phyloP scores from a whole-genome alignment of 2,113 vertebrate genomes.

The Macrotus californicus region DNA sequence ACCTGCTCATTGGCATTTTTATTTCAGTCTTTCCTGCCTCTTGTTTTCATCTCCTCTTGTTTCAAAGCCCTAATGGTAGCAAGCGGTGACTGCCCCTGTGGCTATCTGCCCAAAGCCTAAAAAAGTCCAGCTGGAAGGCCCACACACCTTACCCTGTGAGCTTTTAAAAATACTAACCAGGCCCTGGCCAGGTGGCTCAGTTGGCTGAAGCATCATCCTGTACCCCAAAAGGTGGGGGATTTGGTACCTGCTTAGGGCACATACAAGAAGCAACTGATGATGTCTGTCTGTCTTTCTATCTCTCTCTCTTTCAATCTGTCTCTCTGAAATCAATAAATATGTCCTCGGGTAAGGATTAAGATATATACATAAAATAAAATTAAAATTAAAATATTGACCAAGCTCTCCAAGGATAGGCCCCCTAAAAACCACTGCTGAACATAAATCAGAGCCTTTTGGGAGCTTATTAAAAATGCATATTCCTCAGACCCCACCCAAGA shows the following conservation, averaged over 20 bases:
- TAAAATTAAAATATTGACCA: not conserved
- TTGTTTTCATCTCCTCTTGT: not conserved
- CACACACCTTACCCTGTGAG: not conserved
- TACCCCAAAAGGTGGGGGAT: too few relatives aligned
- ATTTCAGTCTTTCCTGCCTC: not conserved
- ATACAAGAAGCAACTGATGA: too few relatives aligned
- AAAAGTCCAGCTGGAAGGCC: not conserved
- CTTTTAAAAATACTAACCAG: not conserved
- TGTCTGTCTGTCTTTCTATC: too few relatives aligned
- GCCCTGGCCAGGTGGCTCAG: not conserved
- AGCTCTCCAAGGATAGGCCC: not conserved
- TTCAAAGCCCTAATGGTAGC: not conserved
- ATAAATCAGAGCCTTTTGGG: not conserved
- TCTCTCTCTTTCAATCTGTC: too few relatives aligned
- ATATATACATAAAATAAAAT: too few relatives aligned
- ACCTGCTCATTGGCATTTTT: not conserved
- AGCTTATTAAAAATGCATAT: not conserved
- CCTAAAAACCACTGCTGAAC: not conserved
- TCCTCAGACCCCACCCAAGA: not conserved
- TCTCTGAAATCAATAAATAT: too few relatives aligned
- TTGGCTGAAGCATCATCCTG: too few relatives aligned
- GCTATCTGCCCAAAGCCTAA: not conserved
- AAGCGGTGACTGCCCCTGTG: not conserved
- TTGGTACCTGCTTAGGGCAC: too few relatives aligned
- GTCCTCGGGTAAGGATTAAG: too few relatives aligned